phyloP scores from a whole-genome alignment of 2,888 invertebrate genomes.

The Baccha elongata region DNA sequence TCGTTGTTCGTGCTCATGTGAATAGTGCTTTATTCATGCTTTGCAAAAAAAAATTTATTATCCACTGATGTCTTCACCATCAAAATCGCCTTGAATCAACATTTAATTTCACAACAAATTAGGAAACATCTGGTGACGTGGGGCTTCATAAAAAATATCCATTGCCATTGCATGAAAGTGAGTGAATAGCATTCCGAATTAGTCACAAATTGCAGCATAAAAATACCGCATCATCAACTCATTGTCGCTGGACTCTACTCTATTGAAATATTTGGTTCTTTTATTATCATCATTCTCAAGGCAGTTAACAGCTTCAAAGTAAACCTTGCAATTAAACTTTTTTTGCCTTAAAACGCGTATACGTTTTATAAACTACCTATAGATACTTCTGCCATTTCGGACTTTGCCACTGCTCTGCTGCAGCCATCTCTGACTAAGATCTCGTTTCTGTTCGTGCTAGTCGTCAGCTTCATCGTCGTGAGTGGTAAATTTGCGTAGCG shows the following conservation, averaged over 20 bases:
- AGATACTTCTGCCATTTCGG: slow-evolving; percentile 57
- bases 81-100: slow-evolving; percentile 42
- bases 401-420: slow-evolving; percentile 19
- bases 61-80: too few species aligned
- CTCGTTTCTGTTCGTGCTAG: slow-evolving; percentile 23
- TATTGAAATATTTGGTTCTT: slow-evolving; percentile 46
- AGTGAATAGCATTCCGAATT: slow-evolving; percentile 61
- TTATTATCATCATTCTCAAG: slow-evolving; percentile 35
- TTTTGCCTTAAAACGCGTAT: slow-evolving; percentile 21
- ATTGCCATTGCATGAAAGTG: slow-evolving; percentile 48
- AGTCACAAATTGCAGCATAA: slow-evolving; percentile 63
- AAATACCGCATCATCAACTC: slow-evolving; percentile 50
- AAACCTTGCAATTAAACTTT: slow-evolving; percentile 61
- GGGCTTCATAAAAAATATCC: slow-evolving; percentile 48
- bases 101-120: slow-evolving; percentile 64
- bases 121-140: slow-evolving; percentile 60
- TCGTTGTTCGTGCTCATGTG: too few species aligned
- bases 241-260: background rate
- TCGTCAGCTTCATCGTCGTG: slow-evolving; percentile 27
- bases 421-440: slow-evolving; percentile 56
- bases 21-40: too few species aligned
- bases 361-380: slow-evolving; percentile 50
- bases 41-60: too few species aligned
- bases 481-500: slow-evolving; percentile 70
- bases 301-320: background rate